A percentile compares a stretch with the other conserved stretches of the same genome.
Evolutionary conservation across 2,888 invertebrate genomes (phyloP).

Genomic region (Gastracanthus pulcherrimus): DNA sequence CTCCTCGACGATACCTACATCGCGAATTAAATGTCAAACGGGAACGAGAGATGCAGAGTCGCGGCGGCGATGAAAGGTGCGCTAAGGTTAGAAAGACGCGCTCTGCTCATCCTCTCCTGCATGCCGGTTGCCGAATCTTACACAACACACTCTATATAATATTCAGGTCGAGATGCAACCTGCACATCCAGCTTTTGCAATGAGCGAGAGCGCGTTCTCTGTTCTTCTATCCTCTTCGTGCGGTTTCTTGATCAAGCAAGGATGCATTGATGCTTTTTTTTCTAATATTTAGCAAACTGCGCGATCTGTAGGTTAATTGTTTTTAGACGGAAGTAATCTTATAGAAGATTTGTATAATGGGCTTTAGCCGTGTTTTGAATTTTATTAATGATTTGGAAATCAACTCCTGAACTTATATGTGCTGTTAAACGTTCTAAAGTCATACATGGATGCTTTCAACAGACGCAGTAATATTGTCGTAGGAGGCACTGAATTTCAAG

Average conservation of each 20-base stretch:
- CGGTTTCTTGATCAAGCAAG: background rate
- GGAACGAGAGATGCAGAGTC: constrained; percentile 3
- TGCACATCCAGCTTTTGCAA: too few species aligned
- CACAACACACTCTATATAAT: background rate
- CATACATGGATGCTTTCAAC: too few species aligned
- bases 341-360: background rate
- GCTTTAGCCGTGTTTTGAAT: background rate
- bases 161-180: background rate
- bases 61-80: too few species aligned
- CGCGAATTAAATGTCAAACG: constrained; percentile 16
- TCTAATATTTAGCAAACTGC: background rate
- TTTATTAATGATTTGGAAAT: background rate
- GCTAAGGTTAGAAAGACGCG: too few species aligned
- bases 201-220: too few species aligned
- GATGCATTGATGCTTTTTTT: background rate
- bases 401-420: too few species aligned
- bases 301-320: background rate
- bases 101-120: background rate
- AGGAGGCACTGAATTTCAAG: too few species aligned
- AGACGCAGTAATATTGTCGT: too few species aligned
- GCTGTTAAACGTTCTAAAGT: too few species aligned
- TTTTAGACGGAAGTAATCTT: background rate
- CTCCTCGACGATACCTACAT: background rate
- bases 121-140: too few species aligned
- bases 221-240: too few species aligned